A percentile compares a stretch with the other conserved stretches of the same genome.
Conservation (phyloP, 1,140 invertebrate species). For the Bacillus rossius region DNA sequence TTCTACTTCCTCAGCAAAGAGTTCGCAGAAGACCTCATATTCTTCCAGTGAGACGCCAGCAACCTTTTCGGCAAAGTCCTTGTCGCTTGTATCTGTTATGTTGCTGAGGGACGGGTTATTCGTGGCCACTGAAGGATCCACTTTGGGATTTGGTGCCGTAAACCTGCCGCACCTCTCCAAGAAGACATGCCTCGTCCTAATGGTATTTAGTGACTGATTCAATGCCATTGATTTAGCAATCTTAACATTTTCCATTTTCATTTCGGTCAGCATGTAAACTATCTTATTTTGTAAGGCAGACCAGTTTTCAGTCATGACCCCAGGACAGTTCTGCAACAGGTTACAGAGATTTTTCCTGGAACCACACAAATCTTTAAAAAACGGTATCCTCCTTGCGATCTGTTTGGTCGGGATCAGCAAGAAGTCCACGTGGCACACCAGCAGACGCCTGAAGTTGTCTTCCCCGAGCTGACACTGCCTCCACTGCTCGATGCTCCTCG, state of each 20-base stretch:
- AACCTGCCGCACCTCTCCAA: not conserved
- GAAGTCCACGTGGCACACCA: not conserved
- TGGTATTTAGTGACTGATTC: not conserved
- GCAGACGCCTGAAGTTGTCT: not conserved
- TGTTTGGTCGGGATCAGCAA: not conserved
- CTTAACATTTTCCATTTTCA: not conserved
- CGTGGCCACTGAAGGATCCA: not conserved
- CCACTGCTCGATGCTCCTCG: not conserved
- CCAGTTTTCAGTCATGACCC: not conserved
- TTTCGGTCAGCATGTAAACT: not conserved
- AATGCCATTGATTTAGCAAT: slow-evolving; percentile 1
- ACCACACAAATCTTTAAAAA: not conserved
- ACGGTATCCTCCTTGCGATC: not conserved
- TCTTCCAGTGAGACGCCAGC: not conserved
- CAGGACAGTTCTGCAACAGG: not conserved
- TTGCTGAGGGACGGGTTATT: not conserved
- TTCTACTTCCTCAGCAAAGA: not conserved
- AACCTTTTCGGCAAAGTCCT: not conserved
- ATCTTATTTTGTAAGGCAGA: not conserved
- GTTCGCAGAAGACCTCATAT: not conserved
- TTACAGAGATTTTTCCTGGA: not conserved
- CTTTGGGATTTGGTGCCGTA: not conserved
- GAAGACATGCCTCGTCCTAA: not conserved
- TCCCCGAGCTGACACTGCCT: not conserved
- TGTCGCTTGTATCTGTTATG: not conserved